These are phyloP conservation scores for Tiphia femorata DNA, from an alignment of 2,888 invertebrate genomes.

Conservation along the genomic window DNA sequence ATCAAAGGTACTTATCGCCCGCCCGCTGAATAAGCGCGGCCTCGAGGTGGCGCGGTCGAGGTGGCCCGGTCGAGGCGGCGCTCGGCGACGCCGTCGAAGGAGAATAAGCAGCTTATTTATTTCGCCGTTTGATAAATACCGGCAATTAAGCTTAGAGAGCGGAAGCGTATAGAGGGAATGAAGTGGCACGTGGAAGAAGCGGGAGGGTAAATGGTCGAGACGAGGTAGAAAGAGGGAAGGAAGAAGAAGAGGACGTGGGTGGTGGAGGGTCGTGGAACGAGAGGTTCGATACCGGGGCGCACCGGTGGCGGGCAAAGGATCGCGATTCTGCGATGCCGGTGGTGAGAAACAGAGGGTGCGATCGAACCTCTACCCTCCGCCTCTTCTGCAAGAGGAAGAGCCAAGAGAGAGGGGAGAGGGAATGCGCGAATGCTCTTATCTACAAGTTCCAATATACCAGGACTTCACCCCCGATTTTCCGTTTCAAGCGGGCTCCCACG, in stretches of 20 bases:
- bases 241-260: background rate
- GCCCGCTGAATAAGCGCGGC: slow-evolving; percentile 56
- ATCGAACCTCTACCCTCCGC: no score
- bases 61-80: no score
- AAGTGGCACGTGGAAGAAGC: slow-evolving; percentile 15
- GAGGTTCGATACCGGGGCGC: no score
- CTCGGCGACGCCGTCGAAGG: slow-evolving; percentile 51
- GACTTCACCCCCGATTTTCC: background rate
- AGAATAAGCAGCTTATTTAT: slow-evolving; percentile 63
- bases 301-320: no score
- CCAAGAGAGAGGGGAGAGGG: slow-evolving; percentile 6
- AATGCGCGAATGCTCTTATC: slow-evolving; percentile 50
- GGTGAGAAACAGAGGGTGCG: no score
- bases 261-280: background rate
- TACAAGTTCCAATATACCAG: slow-evolving; percentile 57
- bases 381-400: slow-evolving; percentile 19
- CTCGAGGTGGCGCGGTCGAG: no score
- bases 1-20: slow-evolving; percentile 55
- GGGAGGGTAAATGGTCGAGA: background rate
- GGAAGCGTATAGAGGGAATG: slow-evolving; percentile 8
- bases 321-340: no score
- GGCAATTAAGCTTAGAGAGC: slow-evolving; percentile 58
- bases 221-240: background rate
- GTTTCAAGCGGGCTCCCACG: no score
- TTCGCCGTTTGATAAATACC: slow-evolving; percentile 63